Base-by-base conservation (phyloP, 2,113 vertebrate species). In the Sturnus vulgaris region DNA sequence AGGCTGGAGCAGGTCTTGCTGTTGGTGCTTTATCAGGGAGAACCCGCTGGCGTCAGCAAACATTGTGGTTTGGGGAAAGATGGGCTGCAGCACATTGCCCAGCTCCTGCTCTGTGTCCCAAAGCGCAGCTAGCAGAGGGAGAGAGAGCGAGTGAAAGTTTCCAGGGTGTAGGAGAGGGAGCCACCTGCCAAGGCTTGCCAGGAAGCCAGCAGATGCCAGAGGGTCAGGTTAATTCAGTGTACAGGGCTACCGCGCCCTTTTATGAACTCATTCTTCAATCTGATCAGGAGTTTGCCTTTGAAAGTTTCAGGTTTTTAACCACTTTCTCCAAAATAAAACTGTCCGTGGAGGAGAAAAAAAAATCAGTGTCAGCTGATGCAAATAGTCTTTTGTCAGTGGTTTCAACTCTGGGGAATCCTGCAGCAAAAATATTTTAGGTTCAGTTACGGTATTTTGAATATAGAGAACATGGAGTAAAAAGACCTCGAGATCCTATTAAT, bases 11-110 rank as follows among this genome's bases (percentile, higher is more conserved):
- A 19, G 39, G 60, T 82, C 76, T 53, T 0, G 4, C 70, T 50
- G 37, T 63, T 92, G 55, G 59, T 63, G 40, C 92, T 91, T 88
- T 84, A 90, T 91, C 93, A 82, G 92, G 82, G 64, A 21, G 70
- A 30, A 47, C 53, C 28, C 16, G 86, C 53, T 0, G 1, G 61
- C 66, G 64, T 76, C 72, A 37, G 88, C 70, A 66, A 90, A 80
- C 27, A 11, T 27, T 69, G 75, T 1, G 22, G 87, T 86, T 82
- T 93, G 71, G 75, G 82, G 17, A 57, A 77, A 52, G 64, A 80
- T 7, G n/a, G 35, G 63, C 86, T 89, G 70, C 81, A 66, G 44
- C 59, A 44, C 83, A 70, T 80, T 96, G 50, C 46, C 46, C 24
- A 8, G 53, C 73, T 89, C 21, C 20, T 40, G 64, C 49, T 71